These are phyloP conservation scores for Propsilocerus akamusi DNA, from an alignment of 1,140 invertebrate genomes.

Conservation along the genomic window DNA sequence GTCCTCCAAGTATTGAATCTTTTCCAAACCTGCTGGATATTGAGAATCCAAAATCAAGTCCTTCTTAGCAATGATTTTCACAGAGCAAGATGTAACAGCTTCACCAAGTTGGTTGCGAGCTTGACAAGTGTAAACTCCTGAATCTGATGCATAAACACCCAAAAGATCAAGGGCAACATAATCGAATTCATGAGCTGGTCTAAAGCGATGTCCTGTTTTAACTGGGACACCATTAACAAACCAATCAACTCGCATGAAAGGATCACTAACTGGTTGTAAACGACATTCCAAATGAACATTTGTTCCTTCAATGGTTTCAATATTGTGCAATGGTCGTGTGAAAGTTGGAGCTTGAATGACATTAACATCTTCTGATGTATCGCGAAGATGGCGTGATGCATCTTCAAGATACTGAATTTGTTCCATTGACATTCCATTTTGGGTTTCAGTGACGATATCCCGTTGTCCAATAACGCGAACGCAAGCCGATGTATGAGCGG, in stretches of 20 bases:
- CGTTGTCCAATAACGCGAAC: slow-evolving; percentile 66
- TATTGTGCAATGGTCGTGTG: slow-evolving; percentile 70
- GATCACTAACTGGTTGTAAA: slow-evolving; percentile 84
- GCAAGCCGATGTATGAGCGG: slow-evolving; percentile 76
- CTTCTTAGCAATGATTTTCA: slow-evolving; percentile 74
- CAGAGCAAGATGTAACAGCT: slow-evolving; percentile 81
- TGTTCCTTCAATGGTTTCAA: slow-evolving; percentile 78
- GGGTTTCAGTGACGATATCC: slow-evolving; percentile 81
- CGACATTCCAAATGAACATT: slow-evolving; percentile 87
- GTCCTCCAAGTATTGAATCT: slow-evolving; percentile 82
- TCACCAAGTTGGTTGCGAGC: slow-evolving; percentile 82
- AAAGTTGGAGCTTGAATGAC: slow-evolving; percentile 71
- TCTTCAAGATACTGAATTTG: slow-evolving; percentile 91
- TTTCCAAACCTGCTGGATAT: slow-evolving; percentile 70
- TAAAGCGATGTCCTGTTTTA: slow-evolving; percentile 80
- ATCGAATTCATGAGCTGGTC: slow-evolving; percentile 93
- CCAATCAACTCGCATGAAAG: slow-evolving; percentile 93
- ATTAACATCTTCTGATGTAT: slow-evolving; percentile 53
- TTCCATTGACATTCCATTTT: slow-evolving; percentile 86
- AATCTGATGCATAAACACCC: slow-evolving; percentile 91
- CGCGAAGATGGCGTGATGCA: slow-evolving; percentile 48
- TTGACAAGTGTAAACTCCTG: slow-evolving; percentile 87
- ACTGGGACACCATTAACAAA: slow-evolving; percentile 82
- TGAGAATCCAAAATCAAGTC: slow-evolving; percentile 69
- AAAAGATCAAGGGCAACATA: slow-evolving; percentile 91